Evolutionary conservation across 2,888 invertebrate genomes (phyloP).

Genomic region (Epinotia bilunana): DNA sequence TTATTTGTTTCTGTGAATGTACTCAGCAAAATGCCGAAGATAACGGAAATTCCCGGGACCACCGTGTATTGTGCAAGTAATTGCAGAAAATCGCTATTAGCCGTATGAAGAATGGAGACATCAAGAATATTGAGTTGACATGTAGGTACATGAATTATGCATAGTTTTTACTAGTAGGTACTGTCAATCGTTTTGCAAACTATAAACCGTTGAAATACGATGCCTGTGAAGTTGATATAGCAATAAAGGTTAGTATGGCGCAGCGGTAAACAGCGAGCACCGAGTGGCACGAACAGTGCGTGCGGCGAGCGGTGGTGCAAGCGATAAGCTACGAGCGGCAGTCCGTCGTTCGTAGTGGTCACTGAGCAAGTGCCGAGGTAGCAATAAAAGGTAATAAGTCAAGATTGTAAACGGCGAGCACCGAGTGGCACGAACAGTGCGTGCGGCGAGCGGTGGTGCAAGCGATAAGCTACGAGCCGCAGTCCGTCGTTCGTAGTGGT

Average conservation of each 20-base stretch:
- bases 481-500: neutral
- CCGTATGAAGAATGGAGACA: neutral
- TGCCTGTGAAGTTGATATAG: conserved; percentile 27
- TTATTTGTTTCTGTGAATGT: no score
- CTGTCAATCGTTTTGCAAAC: neutral
- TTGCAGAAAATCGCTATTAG: neutral
- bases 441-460: conserved; percentile 10
- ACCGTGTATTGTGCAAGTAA: no score
- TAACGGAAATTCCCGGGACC: no score
- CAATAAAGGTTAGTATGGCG: conserved; percentile 24
- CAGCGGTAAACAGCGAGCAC: conserved; percentile 16
- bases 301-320: conserved; percentile 7
- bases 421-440: conserved; percentile 33
- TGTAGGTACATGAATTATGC: neutral
- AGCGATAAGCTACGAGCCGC: conserved; percentile 10
- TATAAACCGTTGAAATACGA: neutral
- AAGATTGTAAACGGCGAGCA: conserved; percentile 13
- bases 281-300: conserved; percentile 33
- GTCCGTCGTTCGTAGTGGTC: neutral
- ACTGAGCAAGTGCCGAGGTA: no score
- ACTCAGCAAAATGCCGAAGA: no score
- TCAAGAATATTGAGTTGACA: neutral
- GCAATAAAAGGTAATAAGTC: no score
- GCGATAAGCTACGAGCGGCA: conserved; percentile 8
- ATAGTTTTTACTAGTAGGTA: neutral